phyloP scores from a whole-genome alignment of 35 echinoderm and acorn worm species.

The Heliocidaris erythrogramma region DNA sequence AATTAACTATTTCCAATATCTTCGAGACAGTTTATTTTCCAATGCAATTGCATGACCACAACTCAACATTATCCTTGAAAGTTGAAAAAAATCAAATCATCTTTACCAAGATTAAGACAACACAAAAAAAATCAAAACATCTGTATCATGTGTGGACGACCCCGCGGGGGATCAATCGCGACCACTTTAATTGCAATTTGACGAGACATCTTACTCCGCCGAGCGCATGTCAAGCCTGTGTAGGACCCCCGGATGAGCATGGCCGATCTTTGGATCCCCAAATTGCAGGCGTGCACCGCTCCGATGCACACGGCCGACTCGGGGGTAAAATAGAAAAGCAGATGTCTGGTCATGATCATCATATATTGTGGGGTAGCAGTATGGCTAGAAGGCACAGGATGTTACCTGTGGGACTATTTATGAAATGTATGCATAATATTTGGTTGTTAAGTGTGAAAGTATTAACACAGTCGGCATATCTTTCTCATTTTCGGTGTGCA shows the following conservation, averaged over 20 bases:
- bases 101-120: background rate
- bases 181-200: slow-evolving; percentile 43
- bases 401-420: background rate
- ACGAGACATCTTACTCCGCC: slow-evolving; percentile 24
- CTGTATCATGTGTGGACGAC: slow-evolving; percentile 6
- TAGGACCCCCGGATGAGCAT: background rate
- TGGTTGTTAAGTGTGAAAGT: no score
- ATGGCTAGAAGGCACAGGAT: background rate
- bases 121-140: background rate
- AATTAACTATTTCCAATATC: no score
- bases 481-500: no score
- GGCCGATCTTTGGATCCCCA: background rate
- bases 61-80: no score
- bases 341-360: background rate
- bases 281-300: background rate
- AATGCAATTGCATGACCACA: no score
- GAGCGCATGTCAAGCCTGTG: background rate
- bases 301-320: background rate
- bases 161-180: background rate
- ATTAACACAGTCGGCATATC: no score
- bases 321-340: background rate
- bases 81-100: no score
- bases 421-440: background rate
- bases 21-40: no score
- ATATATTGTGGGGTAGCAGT: background rate